Conservation (phyloP, 2,888 invertebrate species). For the Alitta virens region DNA sequence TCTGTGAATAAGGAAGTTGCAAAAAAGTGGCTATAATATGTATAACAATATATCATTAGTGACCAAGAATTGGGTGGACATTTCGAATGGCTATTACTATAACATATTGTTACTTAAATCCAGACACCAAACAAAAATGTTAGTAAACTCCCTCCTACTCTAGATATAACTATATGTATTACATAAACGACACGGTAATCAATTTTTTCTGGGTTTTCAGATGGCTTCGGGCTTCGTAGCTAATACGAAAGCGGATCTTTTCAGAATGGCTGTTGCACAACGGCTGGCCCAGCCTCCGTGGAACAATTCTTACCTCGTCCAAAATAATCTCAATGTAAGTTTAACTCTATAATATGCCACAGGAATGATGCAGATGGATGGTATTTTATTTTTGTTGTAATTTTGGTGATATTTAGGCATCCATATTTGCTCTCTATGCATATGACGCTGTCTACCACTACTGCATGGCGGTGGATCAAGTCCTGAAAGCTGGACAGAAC, state of each 20-base stretch:
- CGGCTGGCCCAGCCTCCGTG: conserved; percentile 42
- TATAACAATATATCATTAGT: no score
- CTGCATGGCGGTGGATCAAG: conserved; percentile 34
- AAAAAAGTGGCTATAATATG: no score
- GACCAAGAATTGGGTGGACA: no score
- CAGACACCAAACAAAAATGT: no score
- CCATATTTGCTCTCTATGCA: conserved; percentile 37
- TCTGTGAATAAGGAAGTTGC: no score
- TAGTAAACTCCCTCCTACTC: no score
- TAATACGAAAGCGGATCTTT: conserved; percentile 33
- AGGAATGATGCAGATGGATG: no score
- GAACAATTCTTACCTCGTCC: conserved; percentile 30
- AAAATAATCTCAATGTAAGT: background rate
- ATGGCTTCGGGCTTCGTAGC: conserved; percentile 37
- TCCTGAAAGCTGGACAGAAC: conserved; percentile 29
- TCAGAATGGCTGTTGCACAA: conserved; percentile 35
- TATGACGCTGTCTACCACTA: conserved; percentile 43
- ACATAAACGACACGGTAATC: no score
- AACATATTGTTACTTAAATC: no score
- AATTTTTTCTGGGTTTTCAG: conserved; percentile 24
- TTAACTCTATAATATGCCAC: background rate
- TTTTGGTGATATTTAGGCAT: conserved; percentile 30
- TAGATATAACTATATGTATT: no score
- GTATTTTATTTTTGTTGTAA: no score
- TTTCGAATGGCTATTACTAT: no score